Conservation (phyloP, 2,797 vertebrate species). For the Diglossa cyanea region DNA sequence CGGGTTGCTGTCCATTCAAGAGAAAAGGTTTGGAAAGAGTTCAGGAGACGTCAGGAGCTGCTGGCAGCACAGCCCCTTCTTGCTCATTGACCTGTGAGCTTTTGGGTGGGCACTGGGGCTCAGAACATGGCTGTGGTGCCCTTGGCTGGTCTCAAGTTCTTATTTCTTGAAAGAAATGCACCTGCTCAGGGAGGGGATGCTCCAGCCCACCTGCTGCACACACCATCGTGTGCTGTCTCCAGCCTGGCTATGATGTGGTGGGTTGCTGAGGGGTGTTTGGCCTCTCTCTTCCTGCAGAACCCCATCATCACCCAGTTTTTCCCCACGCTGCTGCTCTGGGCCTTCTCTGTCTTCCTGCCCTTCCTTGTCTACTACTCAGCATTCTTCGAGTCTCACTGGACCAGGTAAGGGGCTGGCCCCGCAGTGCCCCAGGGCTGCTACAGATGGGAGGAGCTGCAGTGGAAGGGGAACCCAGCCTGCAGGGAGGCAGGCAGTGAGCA, state of each 20-base stretch:
- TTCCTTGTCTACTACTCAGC: slow-evolving; percentile 94
- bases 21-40: background rate
- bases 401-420: slow-evolving; percentile 78
- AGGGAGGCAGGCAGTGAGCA: background rate
- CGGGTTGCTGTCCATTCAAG: background rate
- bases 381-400: slow-evolving; percentile 96
- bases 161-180: background rate
- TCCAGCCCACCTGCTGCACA: background rate
- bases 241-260: background rate
- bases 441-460: background rate
- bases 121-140: background rate
- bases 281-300: slow-evolving; percentile 78
- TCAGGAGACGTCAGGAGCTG: background rate
- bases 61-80: background rate
- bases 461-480: background rate
- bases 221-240: background rate
- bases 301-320: slow-evolving; percentile 95
- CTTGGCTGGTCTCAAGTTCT: background rate
- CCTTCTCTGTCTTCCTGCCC: slow-evolving; percentile 91
- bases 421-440: background rate
- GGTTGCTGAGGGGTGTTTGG: background rate
- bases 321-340: slow-evolving; percentile 93
- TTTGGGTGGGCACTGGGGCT: background rate
- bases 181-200: background rate
- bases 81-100: background rate